phyloP scores from a whole-genome alignment of 2,888 invertebrate genomes.

The Clistopyga incitator region DNA sequence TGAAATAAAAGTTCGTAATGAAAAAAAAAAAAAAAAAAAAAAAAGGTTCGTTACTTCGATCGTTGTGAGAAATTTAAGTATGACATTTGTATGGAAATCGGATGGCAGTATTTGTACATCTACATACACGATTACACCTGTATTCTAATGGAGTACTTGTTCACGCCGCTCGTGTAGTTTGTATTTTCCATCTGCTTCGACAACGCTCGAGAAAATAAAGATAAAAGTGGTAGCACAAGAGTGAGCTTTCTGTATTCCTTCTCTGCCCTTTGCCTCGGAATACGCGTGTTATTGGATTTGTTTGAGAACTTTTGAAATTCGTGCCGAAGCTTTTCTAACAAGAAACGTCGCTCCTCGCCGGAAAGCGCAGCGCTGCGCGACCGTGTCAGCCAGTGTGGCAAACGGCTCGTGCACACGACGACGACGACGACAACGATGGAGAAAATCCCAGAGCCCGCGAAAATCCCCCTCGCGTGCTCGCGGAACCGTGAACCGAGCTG shows the following conservation, averaged over 20 bases:
- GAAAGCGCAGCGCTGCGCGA: slow-evolving; percentile 42
- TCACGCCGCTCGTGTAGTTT: not conserved
- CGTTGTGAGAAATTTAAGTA: too few relatives aligned
- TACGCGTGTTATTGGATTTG: slow-evolving; percentile 80
- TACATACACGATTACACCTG: not conserved
- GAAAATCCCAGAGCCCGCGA: slow-evolving; percentile 49
- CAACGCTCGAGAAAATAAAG: slow-evolving; percentile 20
- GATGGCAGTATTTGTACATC: not conserved
- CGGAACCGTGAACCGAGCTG: slow-evolving; percentile 29
- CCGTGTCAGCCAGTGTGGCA: slow-evolving; percentile 32
- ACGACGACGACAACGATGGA: slow-evolving; percentile 28
- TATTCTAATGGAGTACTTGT: not conserved
- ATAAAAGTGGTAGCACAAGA: slow-evolving; percentile 17
- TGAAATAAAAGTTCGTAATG: too few relatives aligned
- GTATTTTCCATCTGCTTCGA: not conserved
- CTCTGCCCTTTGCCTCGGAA: slow-evolving; percentile 11
- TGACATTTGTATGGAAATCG: not conserved
- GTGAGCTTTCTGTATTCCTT: slow-evolving; percentile 42
- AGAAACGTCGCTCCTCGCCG: slow-evolving; percentile 50
- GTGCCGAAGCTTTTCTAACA: slow-evolving; percentile 62
- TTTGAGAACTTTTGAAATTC: slow-evolving; percentile 81
- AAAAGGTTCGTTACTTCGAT: too few relatives aligned
- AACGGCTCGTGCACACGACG: slow-evolving; percentile 55
- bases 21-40: too few relatives aligned
- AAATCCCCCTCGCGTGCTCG: slow-evolving; percentile 46